phyloP scores from a whole-genome alignment of 2,888 invertebrate species.

The Caradrina clavipalpis region DNA sequence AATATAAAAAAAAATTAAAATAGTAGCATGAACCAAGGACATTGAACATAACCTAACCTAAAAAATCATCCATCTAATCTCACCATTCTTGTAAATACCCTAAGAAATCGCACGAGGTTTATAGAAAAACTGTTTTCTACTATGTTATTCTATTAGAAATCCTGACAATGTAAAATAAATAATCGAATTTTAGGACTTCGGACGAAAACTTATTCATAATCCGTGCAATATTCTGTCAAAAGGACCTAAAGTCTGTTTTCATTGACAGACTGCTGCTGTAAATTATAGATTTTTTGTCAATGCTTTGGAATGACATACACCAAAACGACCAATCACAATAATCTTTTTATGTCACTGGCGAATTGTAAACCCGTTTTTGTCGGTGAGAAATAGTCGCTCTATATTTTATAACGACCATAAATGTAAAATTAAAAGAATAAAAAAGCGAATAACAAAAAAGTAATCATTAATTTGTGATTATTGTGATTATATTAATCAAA shows the following conservation, averaged over 20 bases:
- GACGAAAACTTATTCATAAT: slow-evolving; percentile 77
- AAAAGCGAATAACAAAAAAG: neutral
- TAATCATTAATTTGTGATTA: neutral
- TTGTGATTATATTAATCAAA: neutral
- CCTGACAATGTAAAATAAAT: slow-evolving; percentile 65
- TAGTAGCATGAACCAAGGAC: slow-evolving; percentile 68
- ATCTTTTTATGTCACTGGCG: neutral
- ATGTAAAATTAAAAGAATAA: slow-evolving; percentile 26
- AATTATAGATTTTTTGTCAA: slow-evolving; percentile 23
- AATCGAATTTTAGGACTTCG: slow-evolving; percentile 74
- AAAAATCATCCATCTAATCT: slow-evolving; percentile 54
- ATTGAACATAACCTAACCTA: slow-evolving; percentile 79
- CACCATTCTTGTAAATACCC: slow-evolving; percentile 75
- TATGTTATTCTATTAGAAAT: slow-evolving; percentile 67
- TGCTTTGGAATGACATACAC: neutral
- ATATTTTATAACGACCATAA: slow-evolving; percentile 24
- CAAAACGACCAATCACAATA: slow-evolving; percentile 13
- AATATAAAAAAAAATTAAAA: slow-evolving; percentile 55
- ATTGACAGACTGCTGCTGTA: neutral
- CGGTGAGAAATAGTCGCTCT: neutral
- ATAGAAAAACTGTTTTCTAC: slow-evolving; percentile 48
- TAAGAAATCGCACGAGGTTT: slow-evolving; percentile 59
- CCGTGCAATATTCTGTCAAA: slow-evolving; percentile 78
- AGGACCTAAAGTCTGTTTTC: slow-evolving; percentile 56
- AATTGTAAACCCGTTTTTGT: slow-evolving; percentile 6